Evolutionary conservation across 37 sponge, comb jelly and placozoan genomes (phyloP).

Genomic region (Lycopodina hypogea): DNA sequence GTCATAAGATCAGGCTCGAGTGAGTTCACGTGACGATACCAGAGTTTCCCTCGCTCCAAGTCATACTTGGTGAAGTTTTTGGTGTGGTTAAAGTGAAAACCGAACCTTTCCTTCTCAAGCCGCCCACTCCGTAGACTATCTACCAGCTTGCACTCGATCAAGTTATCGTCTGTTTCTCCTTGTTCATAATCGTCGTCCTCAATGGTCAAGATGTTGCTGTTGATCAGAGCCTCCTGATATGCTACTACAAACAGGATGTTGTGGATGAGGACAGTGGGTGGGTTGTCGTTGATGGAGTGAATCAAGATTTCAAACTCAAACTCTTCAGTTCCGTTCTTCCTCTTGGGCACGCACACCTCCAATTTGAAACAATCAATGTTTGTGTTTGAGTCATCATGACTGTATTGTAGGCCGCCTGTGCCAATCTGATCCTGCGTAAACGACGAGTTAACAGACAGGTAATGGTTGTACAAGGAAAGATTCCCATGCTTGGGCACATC

Average conservation of each 20-base stretch:
- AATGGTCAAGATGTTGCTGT: background rate
- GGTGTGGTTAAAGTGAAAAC: background rate
- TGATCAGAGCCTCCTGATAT: background rate
- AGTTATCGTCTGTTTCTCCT: background rate
- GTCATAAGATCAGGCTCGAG: slow-evolving; percentile 21
- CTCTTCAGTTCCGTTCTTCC: background rate
- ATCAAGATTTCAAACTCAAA: slow-evolving; percentile 32
- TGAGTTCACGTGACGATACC: slow-evolving; percentile 17
- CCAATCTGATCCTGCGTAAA: slow-evolving; percentile 39
- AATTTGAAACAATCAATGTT: slow-evolving; percentile 31
- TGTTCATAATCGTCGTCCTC: slow-evolving; percentile 10
- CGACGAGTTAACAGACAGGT: background rate
- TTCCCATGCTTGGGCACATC: slow-evolving; percentile 27
- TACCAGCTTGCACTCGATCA: slow-evolving; percentile 8
- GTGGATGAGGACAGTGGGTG: background rate
- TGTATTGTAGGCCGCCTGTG: slow-evolving; percentile 20
- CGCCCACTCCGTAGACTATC: background rate
- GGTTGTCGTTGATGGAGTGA: slow-evolving; percentile 49
- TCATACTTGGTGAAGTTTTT: slow-evolving; percentile 39
- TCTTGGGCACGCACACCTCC: slow-evolving; percentile 5
- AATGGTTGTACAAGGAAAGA: background rate
- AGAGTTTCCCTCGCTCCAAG: slow-evolving; percentile 14
- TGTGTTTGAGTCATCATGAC: slow-evolving; percentile 39
- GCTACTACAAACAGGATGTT: slow-evolving; percentile 19
- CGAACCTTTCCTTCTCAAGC: background rate